Conservation (phyloP, 1,140 invertebrate species). For the Homalodisca vitripennis region DNA sequence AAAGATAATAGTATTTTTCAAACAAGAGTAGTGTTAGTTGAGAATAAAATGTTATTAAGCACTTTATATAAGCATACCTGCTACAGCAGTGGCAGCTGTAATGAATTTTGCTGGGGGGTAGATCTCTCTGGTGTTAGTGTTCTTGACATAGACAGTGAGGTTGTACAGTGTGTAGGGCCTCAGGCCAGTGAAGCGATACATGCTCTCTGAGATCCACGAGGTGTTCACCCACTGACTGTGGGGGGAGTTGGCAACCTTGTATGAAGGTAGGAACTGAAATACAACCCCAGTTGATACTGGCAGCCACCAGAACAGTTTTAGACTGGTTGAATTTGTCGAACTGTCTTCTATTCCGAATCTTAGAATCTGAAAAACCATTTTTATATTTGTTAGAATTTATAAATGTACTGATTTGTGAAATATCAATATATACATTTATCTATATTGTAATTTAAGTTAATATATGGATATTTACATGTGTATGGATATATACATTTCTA, state of each 20-base stretch:
- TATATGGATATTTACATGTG: too few relatives aligned
- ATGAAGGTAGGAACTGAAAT: slow-evolving; percentile 63
- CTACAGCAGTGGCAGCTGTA: slow-evolving; percentile 61
- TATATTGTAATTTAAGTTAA: too few relatives aligned
- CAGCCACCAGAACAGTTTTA: slow-evolving; percentile 59
- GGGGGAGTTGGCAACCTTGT: slow-evolving; percentile 42
- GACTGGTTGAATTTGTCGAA: slow-evolving; percentile 50
- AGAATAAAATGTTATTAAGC: not conserved
- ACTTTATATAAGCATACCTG: slow-evolving; percentile 49
- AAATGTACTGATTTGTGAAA: too few relatives aligned
- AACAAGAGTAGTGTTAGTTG: too few relatives aligned
- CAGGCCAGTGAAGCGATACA: slow-evolving; percentile 61
- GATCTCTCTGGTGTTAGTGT: slow-evolving; percentile 47
- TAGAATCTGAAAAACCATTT: too few relatives aligned
- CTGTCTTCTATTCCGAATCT: slow-evolving; percentile 49
- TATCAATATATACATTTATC: too few relatives aligned
- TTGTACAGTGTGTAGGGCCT: slow-evolving; percentile 72
- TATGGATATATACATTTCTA: too few relatives aligned
- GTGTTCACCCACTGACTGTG: slow-evolving; percentile 56
- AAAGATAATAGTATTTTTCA: too few relatives aligned
- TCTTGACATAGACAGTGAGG: slow-evolving; percentile 69
- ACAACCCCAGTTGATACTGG: slow-evolving; percentile 45
- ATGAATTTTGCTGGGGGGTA: slow-evolving; percentile 62
- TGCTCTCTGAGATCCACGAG: slow-evolving; percentile 54
- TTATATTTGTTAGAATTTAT: too few relatives aligned